Conservation (phyloP, 2,888 invertebrate genomes). For the Bombylius discolor region DNA sequence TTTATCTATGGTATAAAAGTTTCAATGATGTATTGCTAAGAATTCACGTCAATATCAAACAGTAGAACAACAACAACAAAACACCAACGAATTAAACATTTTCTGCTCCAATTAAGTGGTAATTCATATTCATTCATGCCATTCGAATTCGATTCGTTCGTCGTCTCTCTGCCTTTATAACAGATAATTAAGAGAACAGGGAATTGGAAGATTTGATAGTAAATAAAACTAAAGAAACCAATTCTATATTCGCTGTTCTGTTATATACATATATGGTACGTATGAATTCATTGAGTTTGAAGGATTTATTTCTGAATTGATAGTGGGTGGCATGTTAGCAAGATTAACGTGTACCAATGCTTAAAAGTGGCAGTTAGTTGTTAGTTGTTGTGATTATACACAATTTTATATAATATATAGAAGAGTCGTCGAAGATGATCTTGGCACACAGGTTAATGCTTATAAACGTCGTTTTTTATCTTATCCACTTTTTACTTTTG, state of each 20-base stretch:
- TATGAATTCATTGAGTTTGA: background rate
- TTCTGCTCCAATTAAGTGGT: conserved; percentile 8
- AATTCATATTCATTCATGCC: conserved; percentile 9
- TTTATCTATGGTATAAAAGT: background rate
- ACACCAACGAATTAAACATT: background rate
- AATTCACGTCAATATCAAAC: background rate
- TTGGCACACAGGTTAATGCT: too few species aligned
- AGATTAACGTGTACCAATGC: background rate
- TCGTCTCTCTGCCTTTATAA: background rate
- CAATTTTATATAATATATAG: too few species aligned
- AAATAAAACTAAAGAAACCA: too few species aligned
- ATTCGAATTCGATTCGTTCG: background rate
- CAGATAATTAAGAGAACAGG: conserved; percentile 8
- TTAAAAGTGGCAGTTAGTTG: too few species aligned
- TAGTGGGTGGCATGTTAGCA: conserved; percentile 4
- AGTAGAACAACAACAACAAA: too few species aligned
- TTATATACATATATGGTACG: too few species aligned
- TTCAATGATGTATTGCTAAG: background rate
- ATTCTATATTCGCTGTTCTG: too few species aligned
- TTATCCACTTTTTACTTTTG: too few species aligned
- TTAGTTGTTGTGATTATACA: too few species aligned
- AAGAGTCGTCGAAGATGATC: too few species aligned
- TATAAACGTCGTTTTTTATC: too few species aligned
- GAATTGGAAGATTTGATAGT: background rate
- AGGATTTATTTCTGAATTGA: conserved; percentile 4